Percentiles rank a stretch among this genome's conserved stretches.
Conservation (phyloP, 2,113 vertebrate genomes). For the Pelusios castaneus region DNA sequence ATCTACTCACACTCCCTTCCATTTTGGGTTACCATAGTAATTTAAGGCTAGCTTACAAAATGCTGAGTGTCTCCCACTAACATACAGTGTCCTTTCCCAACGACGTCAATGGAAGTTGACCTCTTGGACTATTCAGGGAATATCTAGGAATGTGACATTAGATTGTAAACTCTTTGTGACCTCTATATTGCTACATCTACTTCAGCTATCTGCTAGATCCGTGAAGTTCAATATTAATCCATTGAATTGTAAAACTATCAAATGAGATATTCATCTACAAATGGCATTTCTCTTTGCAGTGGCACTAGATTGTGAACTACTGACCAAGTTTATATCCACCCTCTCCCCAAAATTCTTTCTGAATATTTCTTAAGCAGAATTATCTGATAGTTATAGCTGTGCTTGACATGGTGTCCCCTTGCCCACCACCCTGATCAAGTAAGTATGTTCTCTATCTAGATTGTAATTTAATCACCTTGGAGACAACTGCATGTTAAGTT, state of each 20-base stretch:
- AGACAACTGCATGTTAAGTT: background rate
- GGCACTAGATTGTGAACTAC: background rate
- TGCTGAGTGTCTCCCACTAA: too few relatives aligned
- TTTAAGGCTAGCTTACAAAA: too few relatives aligned
- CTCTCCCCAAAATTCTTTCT: background rate
- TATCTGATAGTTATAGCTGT: background rate
- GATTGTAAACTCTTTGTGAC: background rate
- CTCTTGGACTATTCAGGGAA: too few relatives aligned
- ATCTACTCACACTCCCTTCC: too few relatives aligned
- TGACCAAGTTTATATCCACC: background rate
- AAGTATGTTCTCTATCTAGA: background rate
- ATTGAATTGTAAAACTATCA: background rate
- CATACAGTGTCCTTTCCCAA: too few relatives aligned
- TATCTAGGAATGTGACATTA: background rate
- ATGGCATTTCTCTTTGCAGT: background rate
- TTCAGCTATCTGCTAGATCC: background rate
- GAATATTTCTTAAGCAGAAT: background rate
- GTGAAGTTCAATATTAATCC: background rate
- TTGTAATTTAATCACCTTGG: background rate
- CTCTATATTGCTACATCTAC: background rate
- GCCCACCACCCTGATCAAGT: background rate
- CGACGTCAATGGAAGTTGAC: too few relatives aligned
- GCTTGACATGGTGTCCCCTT: background rate
- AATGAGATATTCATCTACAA: background rate
- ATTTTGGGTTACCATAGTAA: too few relatives aligned